Percentiles rank a stretch among this genome's conserved stretches.
These are phyloP conservation scores for Morpho helenor DNA, from an alignment of 2,888 invertebrate genomes.

Conservation along the genomic window DNA sequence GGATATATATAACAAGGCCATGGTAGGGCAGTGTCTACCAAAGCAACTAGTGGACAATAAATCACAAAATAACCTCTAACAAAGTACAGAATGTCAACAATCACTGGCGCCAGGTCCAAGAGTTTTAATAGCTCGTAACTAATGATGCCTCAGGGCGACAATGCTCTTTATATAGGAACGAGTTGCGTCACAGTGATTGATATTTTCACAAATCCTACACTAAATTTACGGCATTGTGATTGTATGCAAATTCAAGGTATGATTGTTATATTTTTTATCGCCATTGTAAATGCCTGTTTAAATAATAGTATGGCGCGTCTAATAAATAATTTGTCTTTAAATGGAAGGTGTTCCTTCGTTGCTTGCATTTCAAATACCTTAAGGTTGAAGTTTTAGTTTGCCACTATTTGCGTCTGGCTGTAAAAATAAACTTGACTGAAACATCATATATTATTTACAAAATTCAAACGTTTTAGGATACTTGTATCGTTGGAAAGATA, in stretches of 20 bases:
- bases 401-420: no score
- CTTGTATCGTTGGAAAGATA: no score
- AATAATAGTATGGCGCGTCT: constrained; percentile 23
- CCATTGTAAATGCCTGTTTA: constrained; percentile 24
- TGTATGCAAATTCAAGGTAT: constrained; percentile 36
- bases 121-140: constrained; percentile 17
- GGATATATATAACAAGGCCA: no score
- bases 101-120: constrained; percentile 10
- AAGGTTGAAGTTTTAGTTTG: neutral
- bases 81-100: no score
- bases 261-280: constrained; percentile 24
- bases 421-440: no score
- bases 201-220: constrained; percentile 26
- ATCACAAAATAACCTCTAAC: no score
- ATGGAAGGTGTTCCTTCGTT: constrained; percentile 16
- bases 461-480: no score
- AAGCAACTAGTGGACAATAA: no score
- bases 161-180: constrained; percentile 19
- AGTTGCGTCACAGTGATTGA: constrained; percentile 26
- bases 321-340: constrained; percentile 17
- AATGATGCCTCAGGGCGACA: constrained; percentile 11
- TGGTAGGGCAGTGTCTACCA: no score
- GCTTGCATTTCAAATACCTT: constrained; percentile 10
- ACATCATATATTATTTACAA: no score
- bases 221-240: constrained; percentile 32